Conservation (phyloP, 2,113 vertebrate genomes). For the Choloepus hoffmanni region DNA sequence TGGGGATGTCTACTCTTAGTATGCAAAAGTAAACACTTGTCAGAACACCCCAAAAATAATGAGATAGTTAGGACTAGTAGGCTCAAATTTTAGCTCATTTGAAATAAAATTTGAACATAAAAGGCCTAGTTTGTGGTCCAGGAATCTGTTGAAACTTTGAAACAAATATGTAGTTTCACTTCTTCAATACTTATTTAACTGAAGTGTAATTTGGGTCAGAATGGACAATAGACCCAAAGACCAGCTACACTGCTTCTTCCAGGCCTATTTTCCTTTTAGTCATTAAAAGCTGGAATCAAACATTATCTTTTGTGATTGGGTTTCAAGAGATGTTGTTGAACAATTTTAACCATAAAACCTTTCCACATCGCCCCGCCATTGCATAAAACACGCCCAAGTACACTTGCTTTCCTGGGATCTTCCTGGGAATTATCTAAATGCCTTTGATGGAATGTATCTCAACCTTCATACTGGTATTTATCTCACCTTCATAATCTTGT, state of each 20-base stretch:
- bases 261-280: not conserved
- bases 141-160: conserved; percentile 3
- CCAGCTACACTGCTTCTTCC: not conserved
- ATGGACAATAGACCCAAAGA: not conserved
- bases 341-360: conserved; percentile 32
- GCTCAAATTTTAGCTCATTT: not conserved
- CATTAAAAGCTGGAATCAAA: conserved; percentile 22
- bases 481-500: not conserved
- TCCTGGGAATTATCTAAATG: not conserved
- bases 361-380: not conserved
- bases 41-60: not conserved
- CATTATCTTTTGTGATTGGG: not conserved
- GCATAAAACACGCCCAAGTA: not conserved
- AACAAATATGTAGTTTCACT: not conserved
- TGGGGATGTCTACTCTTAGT: not conserved
- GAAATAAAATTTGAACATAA: conserved; percentile 23
- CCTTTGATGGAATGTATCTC: not conserved
- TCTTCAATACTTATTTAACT: not conserved
- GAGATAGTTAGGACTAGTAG: not conserved
- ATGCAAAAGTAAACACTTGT: not conserved
- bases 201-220: not conserved
- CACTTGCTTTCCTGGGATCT: not conserved
- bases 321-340: conserved; percentile 13
- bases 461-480: not conserved
- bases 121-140: not conserved